These are phyloP conservation scores for Coptodon bakossiorum DNA, from an alignment of 2,113 vertebrate genomes.

Conservation along the genomic window DNA sequence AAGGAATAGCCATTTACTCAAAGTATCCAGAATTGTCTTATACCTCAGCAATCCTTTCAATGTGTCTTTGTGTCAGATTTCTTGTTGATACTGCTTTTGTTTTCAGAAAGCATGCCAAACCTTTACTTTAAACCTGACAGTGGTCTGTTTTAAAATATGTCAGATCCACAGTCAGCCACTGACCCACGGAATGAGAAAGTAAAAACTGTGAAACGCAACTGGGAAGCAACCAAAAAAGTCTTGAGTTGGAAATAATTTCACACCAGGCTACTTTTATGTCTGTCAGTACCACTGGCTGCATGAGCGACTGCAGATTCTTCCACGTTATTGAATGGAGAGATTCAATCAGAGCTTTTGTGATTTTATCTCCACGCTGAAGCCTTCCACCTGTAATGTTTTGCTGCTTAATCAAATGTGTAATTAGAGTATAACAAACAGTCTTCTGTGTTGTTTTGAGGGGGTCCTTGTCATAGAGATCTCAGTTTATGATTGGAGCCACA, in stretches of 20 bases:
- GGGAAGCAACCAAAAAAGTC: background rate
- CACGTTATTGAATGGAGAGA: background rate
- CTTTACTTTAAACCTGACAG: background rate
- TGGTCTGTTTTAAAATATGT: background rate
- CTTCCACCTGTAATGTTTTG: background rate
- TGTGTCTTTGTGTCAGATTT: background rate
- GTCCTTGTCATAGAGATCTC: background rate
- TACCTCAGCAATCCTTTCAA: background rate
- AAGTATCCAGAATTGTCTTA: background rate
- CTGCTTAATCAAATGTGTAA: conserved; percentile 25
- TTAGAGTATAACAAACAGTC: conserved; percentile 19
- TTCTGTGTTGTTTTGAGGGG: background rate
- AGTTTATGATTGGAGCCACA: background rate
- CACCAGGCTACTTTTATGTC: background rate
- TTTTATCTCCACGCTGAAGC: background rate
- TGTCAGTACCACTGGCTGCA: background rate
- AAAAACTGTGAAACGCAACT: background rate
- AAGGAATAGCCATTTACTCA: background rate
- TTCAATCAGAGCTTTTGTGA: background rate
- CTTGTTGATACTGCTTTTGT: background rate
- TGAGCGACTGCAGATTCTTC: background rate
- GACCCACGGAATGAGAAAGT: background rate
- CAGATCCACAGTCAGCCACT: background rate
- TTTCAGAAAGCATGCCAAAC: background rate
- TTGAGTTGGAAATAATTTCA: background rate